Evolutionary conservation across 2,888 invertebrate genomes (phyloP).

Genomic region (Agonopterix heracliana): DNA sequence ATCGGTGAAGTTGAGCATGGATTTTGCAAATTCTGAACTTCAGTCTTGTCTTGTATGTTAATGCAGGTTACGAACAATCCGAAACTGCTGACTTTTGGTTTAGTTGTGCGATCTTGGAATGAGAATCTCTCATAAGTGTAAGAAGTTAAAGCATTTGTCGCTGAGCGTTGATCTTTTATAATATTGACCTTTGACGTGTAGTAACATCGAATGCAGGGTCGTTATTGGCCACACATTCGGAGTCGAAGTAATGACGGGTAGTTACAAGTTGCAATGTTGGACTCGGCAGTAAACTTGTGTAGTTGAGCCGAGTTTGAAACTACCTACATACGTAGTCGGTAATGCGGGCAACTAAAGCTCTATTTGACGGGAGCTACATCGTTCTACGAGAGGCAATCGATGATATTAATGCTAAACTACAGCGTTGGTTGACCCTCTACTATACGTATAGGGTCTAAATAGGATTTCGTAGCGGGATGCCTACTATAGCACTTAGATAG

Average conservation of each 20-base stretch:
- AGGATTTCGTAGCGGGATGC: too few species aligned
- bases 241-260: slow-evolving; percentile 5
- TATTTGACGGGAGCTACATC: slow-evolving; percentile 1
- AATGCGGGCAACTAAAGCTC: not conserved
- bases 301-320: slow-evolving; percentile 10
- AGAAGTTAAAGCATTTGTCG: not conserved
- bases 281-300: slow-evolving; percentile 5
- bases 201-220: too few species aligned
- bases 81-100: not conserved
- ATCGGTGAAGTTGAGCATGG: slow-evolving; percentile 7
- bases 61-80: not conserved
- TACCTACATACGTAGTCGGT: slow-evolving; percentile 1
- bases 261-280: slow-evolving; percentile 2
- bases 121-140: too few species aligned
- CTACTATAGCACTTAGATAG: too few species aligned
- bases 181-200: too few species aligned
- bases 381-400: slow-evolving; percentile 2
- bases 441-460: too few species aligned
- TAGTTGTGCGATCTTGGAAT: too few species aligned
- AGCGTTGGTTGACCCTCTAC: too few species aligned
- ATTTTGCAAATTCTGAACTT: slow-evolving; percentile 3
- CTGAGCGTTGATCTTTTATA: too few species aligned
- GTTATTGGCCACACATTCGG: not conserved
- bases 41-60: not conserved
- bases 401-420: too few species aligned